Conservation (phyloP, 2,113 vertebrate species). For the Alethe castanea region DNA sequence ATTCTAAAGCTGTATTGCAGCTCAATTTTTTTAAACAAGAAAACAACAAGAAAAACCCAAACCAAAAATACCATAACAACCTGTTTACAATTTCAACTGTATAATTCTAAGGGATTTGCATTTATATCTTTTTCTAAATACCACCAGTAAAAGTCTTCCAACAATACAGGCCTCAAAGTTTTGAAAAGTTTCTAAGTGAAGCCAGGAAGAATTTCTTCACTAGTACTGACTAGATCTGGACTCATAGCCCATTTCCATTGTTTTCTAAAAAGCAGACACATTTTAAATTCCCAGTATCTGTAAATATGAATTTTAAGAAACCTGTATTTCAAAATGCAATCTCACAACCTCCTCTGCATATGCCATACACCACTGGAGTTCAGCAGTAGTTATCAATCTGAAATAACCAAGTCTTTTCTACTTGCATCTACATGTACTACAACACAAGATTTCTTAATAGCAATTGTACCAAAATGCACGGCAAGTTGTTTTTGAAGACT, state of each 20-base stretch:
- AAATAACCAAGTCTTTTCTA: background rate
- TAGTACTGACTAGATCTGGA: background rate
- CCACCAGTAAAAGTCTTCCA: background rate
- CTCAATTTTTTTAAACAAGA: background rate
- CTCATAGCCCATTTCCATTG: background rate
- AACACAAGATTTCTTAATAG: background rate
- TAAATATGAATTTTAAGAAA: background rate
- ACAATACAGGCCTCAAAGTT: background rate
- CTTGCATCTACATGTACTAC: background rate
- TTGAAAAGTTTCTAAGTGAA: background rate
- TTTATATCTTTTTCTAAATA: background rate
- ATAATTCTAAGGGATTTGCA: background rate
- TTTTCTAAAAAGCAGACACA: background rate
- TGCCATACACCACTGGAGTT: background rate
- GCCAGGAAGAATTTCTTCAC: background rate
- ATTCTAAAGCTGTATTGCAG: background rate
- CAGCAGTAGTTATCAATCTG: background rate
- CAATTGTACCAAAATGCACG: background rate
- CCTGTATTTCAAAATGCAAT: background rate
- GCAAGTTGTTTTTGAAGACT: background rate
- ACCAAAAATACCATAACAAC: background rate
- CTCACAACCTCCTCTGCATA: background rate
- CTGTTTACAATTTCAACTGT: background rate
- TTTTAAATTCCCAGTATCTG: background rate
- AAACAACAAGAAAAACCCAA: background rate